phyloP scores from a whole-genome alignment of 2,113 vertebrate genomes.

The Myotis yumanensis region DNA sequence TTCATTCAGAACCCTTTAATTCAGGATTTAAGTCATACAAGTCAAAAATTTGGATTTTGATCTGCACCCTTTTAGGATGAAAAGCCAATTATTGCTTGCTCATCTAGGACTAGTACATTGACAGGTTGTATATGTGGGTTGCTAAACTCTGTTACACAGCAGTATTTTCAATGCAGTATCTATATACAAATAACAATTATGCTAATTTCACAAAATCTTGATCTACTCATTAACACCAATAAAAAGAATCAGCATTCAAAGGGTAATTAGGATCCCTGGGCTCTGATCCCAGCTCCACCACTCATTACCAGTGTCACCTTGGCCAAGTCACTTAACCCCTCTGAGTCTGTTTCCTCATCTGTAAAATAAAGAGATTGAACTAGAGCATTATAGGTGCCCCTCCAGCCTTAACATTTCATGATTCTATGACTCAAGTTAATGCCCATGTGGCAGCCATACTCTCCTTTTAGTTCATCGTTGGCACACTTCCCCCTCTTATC shows the following conservation, averaged over 20 bases:
- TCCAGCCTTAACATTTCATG: not conserved
- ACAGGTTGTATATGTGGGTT: not conserved
- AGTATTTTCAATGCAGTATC: conserved; percentile 66
- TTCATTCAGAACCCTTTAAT: conserved; percentile 40
- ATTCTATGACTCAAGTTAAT: not conserved
- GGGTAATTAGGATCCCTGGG: conserved; percentile 75
- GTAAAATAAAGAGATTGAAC: conserved; percentile 58
- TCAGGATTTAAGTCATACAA: not conserved
- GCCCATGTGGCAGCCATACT: not conserved
- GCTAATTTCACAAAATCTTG: conserved; percentile 73
- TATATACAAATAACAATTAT: conserved; percentile 77
- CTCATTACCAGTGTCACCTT: conserved; percentile 74
- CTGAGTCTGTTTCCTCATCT: conserved; percentile 66
- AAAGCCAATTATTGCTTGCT: conserved; percentile 17
- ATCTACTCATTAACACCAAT: conserved; percentile 70
- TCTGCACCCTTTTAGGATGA: not conserved
- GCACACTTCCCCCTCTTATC: not conserved
- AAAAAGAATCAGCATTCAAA: conserved; percentile 71
- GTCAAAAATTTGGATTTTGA: not conserved
- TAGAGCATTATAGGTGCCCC: not conserved
- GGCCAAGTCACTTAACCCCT: conserved; percentile 73
- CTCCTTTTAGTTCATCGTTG: not conserved
- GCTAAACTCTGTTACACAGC: not conserved
- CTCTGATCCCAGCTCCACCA: conserved; percentile 62
- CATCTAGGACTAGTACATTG: not conserved